Conservation (phyloP, 2,797 vertebrate species). For the Sus cebifrons region DNA sequence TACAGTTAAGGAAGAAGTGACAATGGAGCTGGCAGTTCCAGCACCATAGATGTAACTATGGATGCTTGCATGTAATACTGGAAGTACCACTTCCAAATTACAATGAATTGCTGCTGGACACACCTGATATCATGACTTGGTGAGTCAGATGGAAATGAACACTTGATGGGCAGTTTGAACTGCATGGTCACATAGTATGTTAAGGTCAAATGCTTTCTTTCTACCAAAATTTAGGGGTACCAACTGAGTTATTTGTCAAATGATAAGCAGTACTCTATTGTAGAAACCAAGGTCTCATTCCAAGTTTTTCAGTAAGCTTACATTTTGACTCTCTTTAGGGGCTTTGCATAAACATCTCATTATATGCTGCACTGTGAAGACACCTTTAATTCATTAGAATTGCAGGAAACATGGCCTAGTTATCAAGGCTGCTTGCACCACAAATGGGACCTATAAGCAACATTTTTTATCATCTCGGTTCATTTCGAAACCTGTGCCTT, state of each 20-base stretch:
- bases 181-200: background rate
- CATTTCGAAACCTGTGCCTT: background rate
- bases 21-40: background rate
- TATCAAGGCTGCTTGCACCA: background rate
- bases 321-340: background rate
- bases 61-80: background rate
- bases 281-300: background rate
- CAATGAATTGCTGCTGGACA: accelerated
- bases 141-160: background rate
- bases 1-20: background rate
- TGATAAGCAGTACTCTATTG: background rate
- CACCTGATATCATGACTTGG: accelerated
- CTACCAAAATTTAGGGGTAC: background rate
- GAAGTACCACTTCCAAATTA: background rate
- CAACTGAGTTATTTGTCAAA: background rate
- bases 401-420: background rate
- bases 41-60: background rate
- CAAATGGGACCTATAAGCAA: background rate
- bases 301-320: background rate
- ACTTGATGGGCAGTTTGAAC: background rate
- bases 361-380: background rate
- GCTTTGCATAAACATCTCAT: background rate
- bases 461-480: background rate
- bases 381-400: background rate
- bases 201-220: background rate